Base-by-base conservation (phyloP, 2,888 invertebrate genomes). In the Oxyscelio sp. region DNA sequence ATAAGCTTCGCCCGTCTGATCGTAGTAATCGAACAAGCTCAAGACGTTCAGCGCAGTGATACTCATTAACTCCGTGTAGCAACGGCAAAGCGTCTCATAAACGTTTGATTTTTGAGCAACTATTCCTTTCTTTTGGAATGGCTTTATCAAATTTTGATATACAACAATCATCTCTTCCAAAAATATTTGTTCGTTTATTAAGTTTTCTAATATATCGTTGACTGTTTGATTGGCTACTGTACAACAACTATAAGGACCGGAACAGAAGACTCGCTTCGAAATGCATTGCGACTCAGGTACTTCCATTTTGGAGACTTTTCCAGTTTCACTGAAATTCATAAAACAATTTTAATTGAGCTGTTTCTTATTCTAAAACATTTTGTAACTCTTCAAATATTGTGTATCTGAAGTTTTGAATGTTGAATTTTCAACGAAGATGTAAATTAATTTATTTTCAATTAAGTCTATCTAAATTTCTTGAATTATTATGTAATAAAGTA, bases 151-250 rank as follows among this genome's bases (percentile, higher is more conserved):
- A 91, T 95, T 95, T 90, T 95, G 95, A 92, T 96, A 95, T 90
- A 96, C 95, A 70, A 95, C 92, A 80, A 96, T 94, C 95, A 96
- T 95, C 92, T 96, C 96, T 93, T 97, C 97, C 84, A 97, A 94
- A 94, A 96, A 96, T 92, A 96, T 95, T 95, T 97, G 97, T 94
- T 96, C 96, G 90, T 95, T 95, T 85, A 95, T 95, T 61, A 96
- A 94, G 92, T 94, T 91, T 50, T 92, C 90, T 21, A 92, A 90
- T 63, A 92, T 86, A 71, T 90, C 89, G 80, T 87, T 90, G 70
- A 85, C 78, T 9, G 89, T 86, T 87, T 91, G 88, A 81, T 91
- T 91, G 56, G 89, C 91, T 75, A 92, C 87, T 68, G 91, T 91
- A 84, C 93, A 93, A 74, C 91, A n/a, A n/a, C n/a, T 93, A 34